Conservation (phyloP, 2,797 vertebrate genomes). For the Sebastes ruberrimus region DNA sequence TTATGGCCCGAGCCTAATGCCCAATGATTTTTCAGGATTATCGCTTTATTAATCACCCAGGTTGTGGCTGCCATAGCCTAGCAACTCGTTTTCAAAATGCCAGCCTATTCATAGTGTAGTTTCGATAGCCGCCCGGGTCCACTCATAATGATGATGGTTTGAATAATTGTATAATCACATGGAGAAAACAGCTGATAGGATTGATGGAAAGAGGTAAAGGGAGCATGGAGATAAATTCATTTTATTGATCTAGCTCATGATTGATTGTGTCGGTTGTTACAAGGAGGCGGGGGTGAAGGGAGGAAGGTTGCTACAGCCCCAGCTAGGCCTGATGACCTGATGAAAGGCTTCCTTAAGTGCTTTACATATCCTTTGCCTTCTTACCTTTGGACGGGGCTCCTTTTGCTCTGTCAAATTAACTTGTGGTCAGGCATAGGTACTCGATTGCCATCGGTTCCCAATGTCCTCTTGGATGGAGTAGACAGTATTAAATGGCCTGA, state of each 20-base stretch:
- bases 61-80: conserved; percentile 30
- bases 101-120: conserved; percentile 25
- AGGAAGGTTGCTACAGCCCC: neutral
- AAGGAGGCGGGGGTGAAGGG: conserved; percentile 24
- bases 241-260: conserved; percentile 66
- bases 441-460: neutral
- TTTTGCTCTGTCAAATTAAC: neutral
- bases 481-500: conserved; percentile 11
- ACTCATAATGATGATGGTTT: conserved; percentile 20
- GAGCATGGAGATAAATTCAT: conserved; percentile 54
- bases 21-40: conserved; percentile 56
- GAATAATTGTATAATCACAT: conserved; percentile 52
- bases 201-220: conserved; percentile 50
- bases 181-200: conserved; percentile 34
- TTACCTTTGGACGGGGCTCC: neutral
- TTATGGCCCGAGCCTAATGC: conserved; percentile 3
- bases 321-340: conserved; percentile 6
- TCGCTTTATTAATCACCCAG: conserved; percentile 54
- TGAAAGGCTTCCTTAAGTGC: conserved; percentile 26
- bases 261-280: conserved; percentile 52
- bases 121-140: conserved; percentile 26
- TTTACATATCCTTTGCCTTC: conserved; percentile 1
- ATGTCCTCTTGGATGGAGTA: neutral
- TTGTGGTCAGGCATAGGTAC: neutral
- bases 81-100: conserved; percentile 39